These are phyloP conservation scores for Aphis gossypii DNA, from an alignment of 1,140 invertebrate species.

Conservation along the genomic window DNA sequence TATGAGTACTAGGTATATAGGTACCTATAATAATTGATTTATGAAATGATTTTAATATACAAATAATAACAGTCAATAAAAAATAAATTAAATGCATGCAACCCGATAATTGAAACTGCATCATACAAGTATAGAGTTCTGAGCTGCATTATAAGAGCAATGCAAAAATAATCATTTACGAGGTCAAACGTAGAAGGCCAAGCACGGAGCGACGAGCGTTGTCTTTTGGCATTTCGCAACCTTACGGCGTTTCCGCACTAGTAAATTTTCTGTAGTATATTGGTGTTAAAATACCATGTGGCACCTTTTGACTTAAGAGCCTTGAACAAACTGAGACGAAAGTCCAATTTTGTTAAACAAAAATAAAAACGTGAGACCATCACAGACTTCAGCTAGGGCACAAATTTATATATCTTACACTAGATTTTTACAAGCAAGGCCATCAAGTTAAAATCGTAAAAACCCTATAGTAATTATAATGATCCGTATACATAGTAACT, in stretches of 20 bases:
- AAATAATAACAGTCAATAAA: neutral
- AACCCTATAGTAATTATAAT: neutral
- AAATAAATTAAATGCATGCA: neutral
- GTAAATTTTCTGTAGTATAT: constrained; percentile 29
- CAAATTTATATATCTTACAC: neutral
- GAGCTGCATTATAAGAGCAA: neutral
- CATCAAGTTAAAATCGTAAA: constrained; percentile 25
- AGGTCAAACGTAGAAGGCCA: constrained; percentile 44
- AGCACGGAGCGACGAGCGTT: constrained; percentile 2
- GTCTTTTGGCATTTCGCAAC: constrained; percentile 53
- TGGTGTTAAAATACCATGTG: neutral
- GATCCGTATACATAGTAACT: neutral
- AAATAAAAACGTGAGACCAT: constrained; percentile 5
- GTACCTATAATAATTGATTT: neutral
- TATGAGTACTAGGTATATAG: too few species aligned
- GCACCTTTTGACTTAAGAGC: constrained; percentile 44
- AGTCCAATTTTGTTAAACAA: constrained; percentile 23
- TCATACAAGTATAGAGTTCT: neutral
- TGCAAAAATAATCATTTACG: constrained; percentile 54
- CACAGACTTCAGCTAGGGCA: neutral
- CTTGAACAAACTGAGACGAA: constrained; percentile 35
- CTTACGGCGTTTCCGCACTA: constrained; percentile 26
- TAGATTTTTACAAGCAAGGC: neutral
- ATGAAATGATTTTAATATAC: neutral
- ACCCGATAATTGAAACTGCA: constrained; percentile 8